These are phyloP conservation scores for Manis javanica DNA, from an alignment of 2,797 vertebrate genomes.

Conservation along the genomic window DNA sequence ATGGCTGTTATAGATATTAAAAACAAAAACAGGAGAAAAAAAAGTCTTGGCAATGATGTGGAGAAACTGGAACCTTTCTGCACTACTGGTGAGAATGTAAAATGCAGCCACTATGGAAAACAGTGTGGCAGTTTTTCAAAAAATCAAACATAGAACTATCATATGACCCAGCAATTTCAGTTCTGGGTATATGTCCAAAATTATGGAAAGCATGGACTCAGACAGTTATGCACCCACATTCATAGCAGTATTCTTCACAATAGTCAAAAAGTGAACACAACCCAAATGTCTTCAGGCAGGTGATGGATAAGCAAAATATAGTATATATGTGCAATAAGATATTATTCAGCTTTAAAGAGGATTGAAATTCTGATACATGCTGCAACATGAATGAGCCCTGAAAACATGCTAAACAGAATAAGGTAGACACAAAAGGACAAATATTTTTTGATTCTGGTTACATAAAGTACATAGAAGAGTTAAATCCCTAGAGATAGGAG, in stretches of 20 bases:
- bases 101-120: not conserved
- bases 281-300: not conserved
- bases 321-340: not conserved
- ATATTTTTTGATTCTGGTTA: not conserved
- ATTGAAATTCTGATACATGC: not conserved
- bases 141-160: not conserved
- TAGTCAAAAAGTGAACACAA: not conserved
- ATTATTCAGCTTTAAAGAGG: not conserved
- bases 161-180: not conserved
- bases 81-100: not conserved
- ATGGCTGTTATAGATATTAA: not conserved
- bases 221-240: not conserved
- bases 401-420: slow-evolving; percentile 7
- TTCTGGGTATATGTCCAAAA: not conserved
- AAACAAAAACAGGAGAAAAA: not conserved
- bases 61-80: not conserved
- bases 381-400: not conserved
- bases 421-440: not conserved
- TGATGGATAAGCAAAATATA: not conserved
- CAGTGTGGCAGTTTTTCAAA: not conserved
- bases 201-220: not conserved
- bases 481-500: not conserved
- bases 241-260: not conserved
- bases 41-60: not conserved
- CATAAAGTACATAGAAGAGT: not conserved